Base-by-base conservation (phyloP, 2,888 invertebrate species). In the Drosophila quasianomalipes region DNA sequence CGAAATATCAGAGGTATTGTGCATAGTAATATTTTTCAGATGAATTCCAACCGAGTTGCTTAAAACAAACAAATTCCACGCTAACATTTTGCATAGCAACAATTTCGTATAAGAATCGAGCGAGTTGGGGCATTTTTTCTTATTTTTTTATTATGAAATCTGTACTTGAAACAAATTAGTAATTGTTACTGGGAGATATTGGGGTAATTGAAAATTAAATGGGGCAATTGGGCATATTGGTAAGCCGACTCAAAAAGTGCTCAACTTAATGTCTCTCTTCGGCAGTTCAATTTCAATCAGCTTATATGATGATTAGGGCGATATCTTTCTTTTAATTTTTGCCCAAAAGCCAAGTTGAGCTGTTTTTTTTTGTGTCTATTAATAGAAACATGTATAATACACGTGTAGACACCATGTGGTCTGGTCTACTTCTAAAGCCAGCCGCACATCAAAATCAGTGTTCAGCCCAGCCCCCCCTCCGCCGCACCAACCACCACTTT, bases 381-480 rank as follows among this genome's bases (percentile, higher is more conserved):
- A 77, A 81, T 79, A 79, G 77, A 53, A 41, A 28, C 49, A 28
- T 28, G 55, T 53, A 76, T 62, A 76, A 62, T 44, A 76, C 65
- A 65, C 68, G 72, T 68, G 72, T 63, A 26, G 4, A 16, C 47
- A 52, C 37, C 73, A 69, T 81, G 81, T 72, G 79, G 79, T 47
- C 47, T 47, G 47, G 47, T 47, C 47, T 77, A 79, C 78, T 57
- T 79, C 79, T 72, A 81, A 76, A 41, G 79, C 60, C 62, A 61
- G 67, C 63, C 58, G 74, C 58, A 55, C 37, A 68, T 51, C 33
- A 35, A 60, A 64, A 64, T 52, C 67, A 28, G 22, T 51, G 31
- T 14, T 6, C n/a, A 12, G 1, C 2, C 2, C 10, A 10, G 0
- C 26, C 31, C 9, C 6, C 14, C 10, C 39, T 58, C 33, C 44